phyloP scores from a whole-genome alignment of 2,797 vertebrate species.

The Muscicapa comitata region DNA sequence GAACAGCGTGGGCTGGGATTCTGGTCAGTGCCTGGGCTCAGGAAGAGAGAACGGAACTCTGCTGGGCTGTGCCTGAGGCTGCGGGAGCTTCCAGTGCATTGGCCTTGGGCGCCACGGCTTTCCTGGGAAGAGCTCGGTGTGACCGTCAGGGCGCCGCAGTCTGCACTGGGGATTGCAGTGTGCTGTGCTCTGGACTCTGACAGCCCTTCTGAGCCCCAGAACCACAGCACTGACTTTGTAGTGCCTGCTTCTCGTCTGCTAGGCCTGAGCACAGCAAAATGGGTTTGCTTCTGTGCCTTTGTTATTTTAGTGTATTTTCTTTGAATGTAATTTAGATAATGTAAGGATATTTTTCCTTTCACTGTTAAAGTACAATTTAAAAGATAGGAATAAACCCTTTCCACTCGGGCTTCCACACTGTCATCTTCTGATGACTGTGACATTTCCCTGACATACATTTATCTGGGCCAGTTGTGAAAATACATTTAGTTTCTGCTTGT shows the following conservation, averaged over 20 bases:
- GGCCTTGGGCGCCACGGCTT: not conserved
- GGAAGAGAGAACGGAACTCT: not conserved
- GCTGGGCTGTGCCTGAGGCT: not conserved
- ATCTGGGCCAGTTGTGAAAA: not conserved
- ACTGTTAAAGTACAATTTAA: not conserved
- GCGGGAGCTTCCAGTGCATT: not conserved
- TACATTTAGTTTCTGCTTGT: not conserved
- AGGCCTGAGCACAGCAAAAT: not conserved
- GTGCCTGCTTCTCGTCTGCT: not conserved
- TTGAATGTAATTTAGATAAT: not conserved
- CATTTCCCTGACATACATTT: not conserved
- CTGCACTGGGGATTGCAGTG: not conserved
- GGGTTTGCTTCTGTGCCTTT: not conserved
- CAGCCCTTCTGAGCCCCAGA: not conserved
- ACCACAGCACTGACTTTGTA: not conserved
- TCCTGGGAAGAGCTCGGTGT: not conserved
- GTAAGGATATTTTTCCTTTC: not conserved
- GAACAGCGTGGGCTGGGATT: not conserved
- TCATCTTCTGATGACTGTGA: not conserved
- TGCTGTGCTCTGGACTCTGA: not conserved
- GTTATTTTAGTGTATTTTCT: not conserved
- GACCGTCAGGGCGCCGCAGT: accelerated
- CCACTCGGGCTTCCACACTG: not conserved
- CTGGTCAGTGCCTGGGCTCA: not conserved
- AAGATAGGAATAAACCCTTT: not conserved